Conservation (phyloP, 2,888 invertebrate species). For the Ectemnius cavifrons region DNA sequence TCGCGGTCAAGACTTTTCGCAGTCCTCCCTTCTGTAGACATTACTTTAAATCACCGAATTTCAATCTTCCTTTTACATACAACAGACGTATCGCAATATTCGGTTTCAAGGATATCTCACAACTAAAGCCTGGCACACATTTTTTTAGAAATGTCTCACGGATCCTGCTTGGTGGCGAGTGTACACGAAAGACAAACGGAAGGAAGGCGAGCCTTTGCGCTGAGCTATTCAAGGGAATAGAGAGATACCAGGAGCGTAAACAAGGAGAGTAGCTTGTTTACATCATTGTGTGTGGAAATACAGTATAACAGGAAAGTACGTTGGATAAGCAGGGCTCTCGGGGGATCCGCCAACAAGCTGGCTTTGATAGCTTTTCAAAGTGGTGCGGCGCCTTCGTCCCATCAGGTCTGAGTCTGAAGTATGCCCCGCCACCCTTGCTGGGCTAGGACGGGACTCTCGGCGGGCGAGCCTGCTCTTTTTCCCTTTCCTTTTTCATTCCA, state of each 20-base stretch:
- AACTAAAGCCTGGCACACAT: no score
- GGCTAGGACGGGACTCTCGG: not conserved
- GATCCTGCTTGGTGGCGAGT: no score
- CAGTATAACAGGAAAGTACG: constrained; percentile 29
- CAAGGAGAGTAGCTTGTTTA: constrained; percentile 23
- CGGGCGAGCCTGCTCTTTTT: no score
- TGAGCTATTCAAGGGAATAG: constrained; percentile 28
- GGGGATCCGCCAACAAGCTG: constrained; percentile 39
- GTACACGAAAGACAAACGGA: no score
- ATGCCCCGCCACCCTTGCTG: constrained; percentile 10
- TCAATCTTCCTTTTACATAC: no score
- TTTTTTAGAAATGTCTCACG: no score
- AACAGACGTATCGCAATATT: no score
- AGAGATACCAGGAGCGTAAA: not conserved
- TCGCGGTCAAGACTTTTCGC: no score
- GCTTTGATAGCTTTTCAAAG: constrained; percentile 57
- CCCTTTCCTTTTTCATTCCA: constrained; percentile 38
- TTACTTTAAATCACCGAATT: no score
- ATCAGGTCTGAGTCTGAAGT: constrained; percentile 38
- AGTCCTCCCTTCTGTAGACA: no score
- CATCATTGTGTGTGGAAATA: constrained; percentile 15
- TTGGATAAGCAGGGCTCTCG: constrained; percentile 42
- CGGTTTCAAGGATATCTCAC: no score
- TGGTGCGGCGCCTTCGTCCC: constrained; percentile 32
- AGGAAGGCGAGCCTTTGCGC: not conserved